Evolutionary conservation across 2,113 vertebrate genomes (phyloP).

Genomic region (Syngnathus scovelli): DNA sequence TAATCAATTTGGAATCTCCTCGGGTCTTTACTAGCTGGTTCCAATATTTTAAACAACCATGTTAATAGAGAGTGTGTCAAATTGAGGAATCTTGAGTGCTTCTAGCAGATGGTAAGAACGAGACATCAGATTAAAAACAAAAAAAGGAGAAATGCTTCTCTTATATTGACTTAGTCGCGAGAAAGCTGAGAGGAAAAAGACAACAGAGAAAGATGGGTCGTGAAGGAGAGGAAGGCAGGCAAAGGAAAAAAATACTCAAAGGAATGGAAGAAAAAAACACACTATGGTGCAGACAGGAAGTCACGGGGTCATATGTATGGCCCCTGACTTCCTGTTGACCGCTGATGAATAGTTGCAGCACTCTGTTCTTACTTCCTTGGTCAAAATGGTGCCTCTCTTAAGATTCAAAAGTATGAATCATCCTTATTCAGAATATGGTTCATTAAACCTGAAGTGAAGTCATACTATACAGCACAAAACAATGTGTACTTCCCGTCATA

Average conservation of each 20-base stretch:
- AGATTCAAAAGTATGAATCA: background rate
- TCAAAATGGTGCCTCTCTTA: background rate
- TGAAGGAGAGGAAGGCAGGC: slow-evolving; percentile 21
- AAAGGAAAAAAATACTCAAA: slow-evolving; percentile 31
- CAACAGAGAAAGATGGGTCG: slow-evolving; percentile 36
- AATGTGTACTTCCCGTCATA: background rate
- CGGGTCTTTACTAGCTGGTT: slow-evolving; percentile 4
- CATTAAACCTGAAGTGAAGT: background rate
- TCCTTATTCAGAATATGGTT: background rate
- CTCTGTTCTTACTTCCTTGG: slow-evolving; percentile 25
- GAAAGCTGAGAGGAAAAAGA: slow-evolving; percentile 39
- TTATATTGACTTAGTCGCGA: slow-evolving; percentile 23
- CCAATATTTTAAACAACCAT: background rate
- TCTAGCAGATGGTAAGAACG: slow-evolving; percentile 47
- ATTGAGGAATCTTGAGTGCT: slow-evolving; percentile 17
- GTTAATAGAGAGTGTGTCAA: background rate
- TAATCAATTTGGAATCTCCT: background rate
- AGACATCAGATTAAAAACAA: slow-evolving; percentile 27
- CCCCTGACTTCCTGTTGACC: slow-evolving; percentile 72
- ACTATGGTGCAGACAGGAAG: slow-evolving; percentile 67
- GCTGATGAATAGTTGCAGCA: slow-evolving; percentile 62
- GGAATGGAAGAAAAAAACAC: slow-evolving; percentile 33
- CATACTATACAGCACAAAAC: background rate
- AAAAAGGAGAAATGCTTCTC: slow-evolving; percentile 5
- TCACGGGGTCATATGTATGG: slow-evolving; percentile 59